phyloP scores from a whole-genome alignment of 2,797 vertebrate genomes.

The Antrozous pallidus region DNA sequence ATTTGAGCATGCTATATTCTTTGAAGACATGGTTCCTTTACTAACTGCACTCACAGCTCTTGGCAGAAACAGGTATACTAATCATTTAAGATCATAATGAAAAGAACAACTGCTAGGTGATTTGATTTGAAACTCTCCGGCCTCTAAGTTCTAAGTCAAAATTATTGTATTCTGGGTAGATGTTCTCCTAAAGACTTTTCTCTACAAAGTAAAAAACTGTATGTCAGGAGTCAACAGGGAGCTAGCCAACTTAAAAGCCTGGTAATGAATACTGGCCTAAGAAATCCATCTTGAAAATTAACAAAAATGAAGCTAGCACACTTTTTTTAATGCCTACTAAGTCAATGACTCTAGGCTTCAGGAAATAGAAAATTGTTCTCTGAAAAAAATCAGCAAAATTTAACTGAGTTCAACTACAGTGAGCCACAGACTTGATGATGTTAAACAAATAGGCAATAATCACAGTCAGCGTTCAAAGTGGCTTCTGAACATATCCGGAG shows the following conservation, averaged over 20 bases:
- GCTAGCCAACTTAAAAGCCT: not conserved
- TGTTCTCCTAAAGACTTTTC: not conserved
- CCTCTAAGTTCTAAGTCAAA: not conserved
- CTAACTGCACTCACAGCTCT: not conserved
- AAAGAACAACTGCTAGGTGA: not conserved
- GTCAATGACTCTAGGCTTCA: not conserved
- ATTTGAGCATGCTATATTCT: not conserved
- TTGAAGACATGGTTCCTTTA: not conserved
- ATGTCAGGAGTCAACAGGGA: not conserved
- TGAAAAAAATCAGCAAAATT: not conserved
- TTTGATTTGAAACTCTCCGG: not conserved
- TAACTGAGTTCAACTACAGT: not conserved
- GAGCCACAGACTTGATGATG: not conserved
- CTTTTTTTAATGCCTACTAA: not conserved
- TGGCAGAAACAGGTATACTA: not conserved
- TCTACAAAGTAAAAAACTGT: not conserved
- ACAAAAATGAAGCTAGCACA: not conserved
- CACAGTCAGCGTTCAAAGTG: not conserved
- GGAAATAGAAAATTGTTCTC: not conserved
- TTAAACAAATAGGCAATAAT: not conserved
- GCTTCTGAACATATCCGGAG: not conserved
- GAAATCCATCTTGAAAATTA: slow-evolving; percentile 9
- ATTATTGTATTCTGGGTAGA: not conserved
- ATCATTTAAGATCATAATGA: not conserved
- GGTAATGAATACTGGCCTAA: not conserved